phyloP scores from a whole-genome alignment of 2,888 invertebrate genomes.

The Nymphalis polychloros region DNA sequence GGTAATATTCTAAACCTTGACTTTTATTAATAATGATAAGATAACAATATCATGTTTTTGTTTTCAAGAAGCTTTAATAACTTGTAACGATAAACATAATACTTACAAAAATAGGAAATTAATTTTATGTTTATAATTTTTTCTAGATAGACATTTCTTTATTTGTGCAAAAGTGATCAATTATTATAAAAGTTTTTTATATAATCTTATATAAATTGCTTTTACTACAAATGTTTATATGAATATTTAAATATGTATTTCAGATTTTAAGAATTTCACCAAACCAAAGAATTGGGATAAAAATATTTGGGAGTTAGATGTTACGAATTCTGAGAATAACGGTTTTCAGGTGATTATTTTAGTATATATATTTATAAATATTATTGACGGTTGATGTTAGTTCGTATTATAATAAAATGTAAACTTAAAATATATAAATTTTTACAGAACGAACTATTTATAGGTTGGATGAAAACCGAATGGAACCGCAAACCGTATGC shows the following conservation, averaged over 20 bases:
- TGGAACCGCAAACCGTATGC: conserved; percentile 40
- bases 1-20: too few species aligned
- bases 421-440: neutral
- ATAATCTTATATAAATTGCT: neutral
- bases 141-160: too few species aligned
- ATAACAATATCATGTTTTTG: too few species aligned
- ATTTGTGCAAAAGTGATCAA: too few species aligned
- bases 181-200: too few species aligned
- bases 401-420: neutral
- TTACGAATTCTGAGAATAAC: conserved; percentile 33
- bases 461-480: conserved; percentile 51
- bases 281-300: conserved; percentile 40
- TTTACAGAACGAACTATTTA: conserved; percentile 47
- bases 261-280: conserved; percentile 37
- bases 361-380: neutral
- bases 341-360: conserved; percentile 38
- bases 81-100: too few species aligned
- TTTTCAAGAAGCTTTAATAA: too few species aligned
- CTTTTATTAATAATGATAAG: too few species aligned
- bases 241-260: neutral
- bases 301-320: conserved; percentile 36
- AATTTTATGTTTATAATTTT: too few species aligned
- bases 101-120: too few species aligned
- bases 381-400: neutral
- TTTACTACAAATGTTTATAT: neutral